Percentiles rank a stretch among this genome's conserved stretches.
Evolutionary conservation across 2,113 vertebrate species (phyloP).

Genomic region (Urocitellus parryii): DNA sequence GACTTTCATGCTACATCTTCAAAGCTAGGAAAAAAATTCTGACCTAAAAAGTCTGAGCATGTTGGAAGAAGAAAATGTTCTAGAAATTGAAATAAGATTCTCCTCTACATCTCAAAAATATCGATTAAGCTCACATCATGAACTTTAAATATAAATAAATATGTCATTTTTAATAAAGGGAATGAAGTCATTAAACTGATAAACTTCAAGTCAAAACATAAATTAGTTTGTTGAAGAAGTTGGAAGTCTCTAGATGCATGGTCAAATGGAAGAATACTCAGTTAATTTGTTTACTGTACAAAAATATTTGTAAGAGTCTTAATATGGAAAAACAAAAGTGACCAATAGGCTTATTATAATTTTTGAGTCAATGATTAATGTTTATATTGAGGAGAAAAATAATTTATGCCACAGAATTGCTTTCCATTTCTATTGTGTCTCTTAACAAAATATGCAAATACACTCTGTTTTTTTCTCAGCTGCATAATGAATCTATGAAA

Average conservation of each 20-base stretch:
- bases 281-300: slow-evolving; percentile 63
- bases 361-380: slow-evolving; percentile 68
- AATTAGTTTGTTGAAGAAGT: slow-evolving; percentile 2
- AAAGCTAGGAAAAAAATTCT: neutral
- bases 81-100: neutral
- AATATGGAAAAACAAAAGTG: slow-evolving; percentile 55
- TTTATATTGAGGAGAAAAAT: slow-evolving; percentile 61
- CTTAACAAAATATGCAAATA: slow-evolving; percentile 63
- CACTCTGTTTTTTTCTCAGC: neutral
- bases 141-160: slow-evolving; percentile 37
- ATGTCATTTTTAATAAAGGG: slow-evolving; percentile 39
- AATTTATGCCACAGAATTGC: slow-evolving; percentile 73
- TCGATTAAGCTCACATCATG: neutral
- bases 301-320: slow-evolving; percentile 61
- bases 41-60: neutral
- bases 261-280: slow-evolving; percentile 52
- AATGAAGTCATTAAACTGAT: neutral
- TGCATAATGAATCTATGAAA: slow-evolving; percentile 53
- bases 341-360: slow-evolving; percentile 44
- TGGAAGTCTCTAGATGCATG: slow-evolving; percentile 37
- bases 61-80: neutral
- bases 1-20: neutral
- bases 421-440: slow-evolving; percentile 55
- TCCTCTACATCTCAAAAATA: neutral
- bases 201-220: slow-evolving; percentile 28